A percentile compares a stretch with the other conserved stretches of the same genome.
These are phyloP conservation scores for Ridgeia piscesae DNA, from an alignment of 1,140 invertebrate species.

Conservation along the genomic window DNA sequence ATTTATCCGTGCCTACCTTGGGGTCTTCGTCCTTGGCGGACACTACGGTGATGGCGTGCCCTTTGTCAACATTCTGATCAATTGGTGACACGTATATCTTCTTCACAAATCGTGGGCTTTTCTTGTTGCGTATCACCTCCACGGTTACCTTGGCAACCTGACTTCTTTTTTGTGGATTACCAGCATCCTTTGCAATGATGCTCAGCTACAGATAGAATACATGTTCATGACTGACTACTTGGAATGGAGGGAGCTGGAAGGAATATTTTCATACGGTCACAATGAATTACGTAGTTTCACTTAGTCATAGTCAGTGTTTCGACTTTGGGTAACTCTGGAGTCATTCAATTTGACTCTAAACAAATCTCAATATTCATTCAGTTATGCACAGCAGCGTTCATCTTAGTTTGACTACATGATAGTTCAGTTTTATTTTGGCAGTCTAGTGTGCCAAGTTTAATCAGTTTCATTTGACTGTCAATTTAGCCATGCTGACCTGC, in stretches of 20 bases:
- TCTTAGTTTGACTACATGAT: background rate
- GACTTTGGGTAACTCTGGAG: too few relatives aligned
- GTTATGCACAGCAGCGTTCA: too few relatives aligned
- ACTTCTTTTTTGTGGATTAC: constrained; percentile 16
- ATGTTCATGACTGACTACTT: background rate
- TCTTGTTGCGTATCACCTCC: constrained; percentile 38
- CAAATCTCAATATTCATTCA: background rate
- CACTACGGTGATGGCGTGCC: constrained; percentile 35
- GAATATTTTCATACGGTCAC: background rate
- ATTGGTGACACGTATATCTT: constrained; percentile 29
- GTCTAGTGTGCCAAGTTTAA: background rate
- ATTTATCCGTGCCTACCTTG: constrained; percentile 9
- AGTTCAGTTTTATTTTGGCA: background rate
- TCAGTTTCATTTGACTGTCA: background rate
- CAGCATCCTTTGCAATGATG: constrained; percentile 15
- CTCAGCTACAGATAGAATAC: constrained; percentile 12
- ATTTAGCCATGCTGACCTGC: background rate
- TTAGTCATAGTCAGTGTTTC: background rate
- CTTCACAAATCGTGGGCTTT: constrained; percentile 38
- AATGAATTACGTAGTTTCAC: background rate
- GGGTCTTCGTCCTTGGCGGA: constrained; percentile 38
- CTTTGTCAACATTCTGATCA: constrained; percentile 32
- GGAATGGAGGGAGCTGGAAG: background rate
- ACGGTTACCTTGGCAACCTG: constrained; percentile 37
- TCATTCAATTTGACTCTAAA: background rate